Evolutionary conservation across 2,888 invertebrate genomes (phyloP), one percentile per base, ranked within the genome.

Genomic region (Diarsia brunnea): DNA sequence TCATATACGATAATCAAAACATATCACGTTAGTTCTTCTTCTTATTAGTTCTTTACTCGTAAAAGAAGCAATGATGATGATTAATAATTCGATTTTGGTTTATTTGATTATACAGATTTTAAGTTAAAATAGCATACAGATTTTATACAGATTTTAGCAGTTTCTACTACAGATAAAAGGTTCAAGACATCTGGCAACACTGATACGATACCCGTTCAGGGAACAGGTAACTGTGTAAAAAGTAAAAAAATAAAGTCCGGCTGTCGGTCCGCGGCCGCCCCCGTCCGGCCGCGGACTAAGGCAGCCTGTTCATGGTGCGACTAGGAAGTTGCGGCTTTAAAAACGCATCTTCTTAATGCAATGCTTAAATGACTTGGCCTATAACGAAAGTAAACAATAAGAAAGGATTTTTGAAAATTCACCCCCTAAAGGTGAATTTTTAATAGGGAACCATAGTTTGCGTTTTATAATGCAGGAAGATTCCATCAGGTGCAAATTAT

Each of bases 211-310:
- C 95, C 93, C 95, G 95, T 93, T 93, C 94, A 87, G 88, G 93
- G 93, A 95, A 96, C 96, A 96, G 96, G 96, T 96, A 96, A 93
- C 93, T 84, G 92, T 89, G 92, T 91, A 94, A 95, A 95, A 94
- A 92, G 93, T 88, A 93, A 93, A 94, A 94, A 94, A 90, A 90
- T 85, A 85, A 89, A 90, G 91, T 91, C 91, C 92, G 92, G 91
- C 93, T 92, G 93, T 91, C 92, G 92, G 89, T 87, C 90, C 87
- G 90, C 92, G 89, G 87, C 89, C 91, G 93, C 92, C 91, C 90
- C 93, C 90, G 90, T 85, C 84, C 86, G 87, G 84, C 84, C 75
- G 80, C 84, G 74, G 67, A n/a, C 24, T 90, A 89, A 90, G 88
- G 90, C 81, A 74, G 82, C 69, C 91, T 90, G 85, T 89, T 89